Base-by-base conservation (phyloP, 2,797 vertebrate species). In the Atherinosoma microstoma region DNA sequence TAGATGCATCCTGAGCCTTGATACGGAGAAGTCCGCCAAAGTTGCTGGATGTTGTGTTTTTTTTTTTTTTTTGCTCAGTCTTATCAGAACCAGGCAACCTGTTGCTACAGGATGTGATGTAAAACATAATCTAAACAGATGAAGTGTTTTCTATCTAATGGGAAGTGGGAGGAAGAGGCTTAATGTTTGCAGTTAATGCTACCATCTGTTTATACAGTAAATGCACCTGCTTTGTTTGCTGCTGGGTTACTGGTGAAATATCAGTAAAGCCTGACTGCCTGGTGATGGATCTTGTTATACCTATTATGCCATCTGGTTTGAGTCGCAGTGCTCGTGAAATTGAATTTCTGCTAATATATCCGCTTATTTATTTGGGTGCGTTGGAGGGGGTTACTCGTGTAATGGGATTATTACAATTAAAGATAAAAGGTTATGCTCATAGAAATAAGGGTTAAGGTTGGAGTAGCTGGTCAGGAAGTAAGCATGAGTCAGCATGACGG, bases 341-440 rank as follows among this genome's bases (percentile, higher is more conserved):
- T 64, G 30, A 11, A 29, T 34, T 29, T 59, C 61, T 81, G 82
- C 78, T 69, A 73, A 67, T 79, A 66, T 84, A 79, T 86, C 78
- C 64, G 30, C 51, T 64, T 75, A 73, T 66, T 64, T n/a, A 34
- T 64, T 51, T 15, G 29, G 5, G 34, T 64, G 61, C 71, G 53
- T 47, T 24, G 63, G 51, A 58, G 20, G 62, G n/a, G 22, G 3
- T 51, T 15, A 16, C 5, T 40, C 1, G 40, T 22, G 16, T 32
- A 57, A 57, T 18, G 16, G 15, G 16, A 18, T 7, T 27, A 57
- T 32, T 30, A 8, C 27, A 2, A 30, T 30, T 57, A 18, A 16
- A 30, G 54, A 54, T 42, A 40, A 32, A 32, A 42, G 30, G 30
- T 47, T 58, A 34, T 34, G 40, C 29, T 24, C 24, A n/a, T 68